A percentile compares a stretch with the other conserved stretches of the same genome.
These are phyloP conservation scores for Dryobotodes eremita DNA, from an alignment of 2,888 invertebrate genomes.

Conservation along the genomic window DNA sequence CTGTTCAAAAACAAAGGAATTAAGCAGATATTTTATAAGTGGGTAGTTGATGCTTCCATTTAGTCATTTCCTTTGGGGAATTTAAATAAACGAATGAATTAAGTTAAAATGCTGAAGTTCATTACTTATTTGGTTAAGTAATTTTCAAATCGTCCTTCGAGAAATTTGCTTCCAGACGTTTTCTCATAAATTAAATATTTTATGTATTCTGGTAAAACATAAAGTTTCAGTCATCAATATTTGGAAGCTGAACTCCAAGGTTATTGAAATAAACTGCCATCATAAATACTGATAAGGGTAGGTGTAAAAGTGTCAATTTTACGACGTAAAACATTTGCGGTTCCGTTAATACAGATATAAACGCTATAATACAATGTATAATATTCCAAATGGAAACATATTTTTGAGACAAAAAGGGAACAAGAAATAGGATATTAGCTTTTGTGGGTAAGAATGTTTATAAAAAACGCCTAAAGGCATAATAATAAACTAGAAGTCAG, in stretches of 20 bases:
- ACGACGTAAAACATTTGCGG: slow-evolving; percentile 58
- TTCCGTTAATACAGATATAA: slow-evolving; percentile 26
- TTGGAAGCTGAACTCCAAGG: slow-evolving; percentile 63
- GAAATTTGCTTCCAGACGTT: slow-evolving; percentile 3
- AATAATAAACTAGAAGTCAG: too few species aligned
- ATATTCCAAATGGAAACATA: background rate
- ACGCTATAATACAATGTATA: background rate
- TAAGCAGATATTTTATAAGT: slow-evolving; percentile 18
- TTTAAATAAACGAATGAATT: background rate
- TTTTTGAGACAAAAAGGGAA: slow-evolving; percentile 10
- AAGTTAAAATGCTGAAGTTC: background rate
- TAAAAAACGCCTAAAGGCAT: background rate
- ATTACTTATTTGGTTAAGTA: slow-evolving; percentile 4
- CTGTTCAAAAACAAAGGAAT: slow-evolving; percentile 33
- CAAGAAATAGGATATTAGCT: background rate
- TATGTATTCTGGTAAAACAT: slow-evolving; percentile 61
- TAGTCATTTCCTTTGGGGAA: slow-evolving; percentile 5
- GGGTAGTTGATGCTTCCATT: background rate
- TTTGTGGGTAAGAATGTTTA: background rate
- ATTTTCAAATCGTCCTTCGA: slow-evolving; percentile 4
- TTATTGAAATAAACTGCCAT: slow-evolving; percentile 73
- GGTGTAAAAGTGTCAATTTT: slow-evolving; percentile 64
- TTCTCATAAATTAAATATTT: slow-evolving; percentile 45
- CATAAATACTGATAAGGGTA: slow-evolving; percentile 70
- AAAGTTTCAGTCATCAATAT: slow-evolving; percentile 67